Conservation (phyloP, 2,888 invertebrate genomes). For the Cataglyphis rosenhaueri region DNA sequence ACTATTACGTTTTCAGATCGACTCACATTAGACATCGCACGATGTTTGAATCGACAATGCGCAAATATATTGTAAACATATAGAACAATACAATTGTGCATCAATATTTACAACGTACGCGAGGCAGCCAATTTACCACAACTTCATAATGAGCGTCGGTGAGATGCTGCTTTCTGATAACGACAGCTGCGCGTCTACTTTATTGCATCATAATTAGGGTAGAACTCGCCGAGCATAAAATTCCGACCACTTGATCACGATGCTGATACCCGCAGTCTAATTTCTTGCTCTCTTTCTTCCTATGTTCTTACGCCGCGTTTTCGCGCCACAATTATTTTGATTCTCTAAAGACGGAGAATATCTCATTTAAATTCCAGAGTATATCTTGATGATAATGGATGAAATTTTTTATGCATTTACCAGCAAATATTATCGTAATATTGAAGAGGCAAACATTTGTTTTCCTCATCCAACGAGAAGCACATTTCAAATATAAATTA, state of each 20-base stretch:
- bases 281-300: slow-evolving; percentile 36
- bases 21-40: background rate
- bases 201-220: slow-evolving; percentile 71
- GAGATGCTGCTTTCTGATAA: slow-evolving; percentile 66
- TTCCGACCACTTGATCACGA: slow-evolving; percentile 63
- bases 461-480: background rate
- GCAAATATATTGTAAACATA: slow-evolving; percentile 32
- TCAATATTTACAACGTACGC: slow-evolving; percentile 64
- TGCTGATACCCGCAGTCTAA: slow-evolving; percentile 66
- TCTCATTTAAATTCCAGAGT: slow-evolving; percentile 32
- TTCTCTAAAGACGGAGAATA: slow-evolving; percentile 4
- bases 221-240: slow-evolving; percentile 71
- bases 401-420: background rate
- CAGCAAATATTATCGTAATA: background rate
- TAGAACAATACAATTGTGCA: slow-evolving; percentile 55
- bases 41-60: slow-evolving; percentile 31
- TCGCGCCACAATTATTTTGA: slow-evolving; percentile 6
- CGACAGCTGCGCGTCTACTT: slow-evolving; percentile 58
- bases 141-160: slow-evolving; percentile 60
- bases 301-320: background rate
- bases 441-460: background rate
- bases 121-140: slow-evolving; percentile 62
- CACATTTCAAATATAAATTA: background rate
- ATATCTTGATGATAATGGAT: background rate
- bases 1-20: slow-evolving; percentile 1